These are phyloP conservation scores for Papilio elwesi DNA, from an alignment of 2,888 invertebrate species.

Conservation along the genomic window DNA sequence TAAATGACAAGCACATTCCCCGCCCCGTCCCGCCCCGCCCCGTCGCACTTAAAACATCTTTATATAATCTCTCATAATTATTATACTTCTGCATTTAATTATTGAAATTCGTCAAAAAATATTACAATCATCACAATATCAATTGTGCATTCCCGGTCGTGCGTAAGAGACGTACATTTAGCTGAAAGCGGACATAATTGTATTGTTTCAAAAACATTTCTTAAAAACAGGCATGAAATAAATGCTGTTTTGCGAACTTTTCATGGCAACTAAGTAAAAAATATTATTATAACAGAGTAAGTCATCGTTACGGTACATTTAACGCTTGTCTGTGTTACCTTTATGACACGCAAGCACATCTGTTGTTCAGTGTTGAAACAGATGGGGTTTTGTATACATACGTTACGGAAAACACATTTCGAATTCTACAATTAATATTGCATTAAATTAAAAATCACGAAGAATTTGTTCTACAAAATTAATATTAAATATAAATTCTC, in stretches of 20 bases:
- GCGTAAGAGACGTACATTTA: background rate
- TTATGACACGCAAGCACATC: conserved; percentile 25
- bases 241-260: conserved; percentile 1
- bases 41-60: too few species aligned
- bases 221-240: background rate
- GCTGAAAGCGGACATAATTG: too few species aligned
- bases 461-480: background rate
- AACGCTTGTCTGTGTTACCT: conserved; percentile 24
- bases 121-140: too few species aligned
- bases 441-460: background rate
- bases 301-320: conserved; percentile 28
- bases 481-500: too few species aligned
- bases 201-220: background rate
- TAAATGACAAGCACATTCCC: too few species aligned
- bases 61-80: too few species aligned
- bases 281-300: conserved; percentile 8
- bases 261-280: background rate
- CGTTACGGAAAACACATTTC: background rate
- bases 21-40: too few species aligned
- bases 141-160: background rate
- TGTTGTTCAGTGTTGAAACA: conserved; percentile 23
- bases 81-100: too few species aligned
- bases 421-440: background rate
- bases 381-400: background rate
- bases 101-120: too few species aligned